These are phyloP conservation scores for Cybosia mesomella DNA, from an alignment of 2,888 invertebrate species.

Conservation along the genomic window DNA sequence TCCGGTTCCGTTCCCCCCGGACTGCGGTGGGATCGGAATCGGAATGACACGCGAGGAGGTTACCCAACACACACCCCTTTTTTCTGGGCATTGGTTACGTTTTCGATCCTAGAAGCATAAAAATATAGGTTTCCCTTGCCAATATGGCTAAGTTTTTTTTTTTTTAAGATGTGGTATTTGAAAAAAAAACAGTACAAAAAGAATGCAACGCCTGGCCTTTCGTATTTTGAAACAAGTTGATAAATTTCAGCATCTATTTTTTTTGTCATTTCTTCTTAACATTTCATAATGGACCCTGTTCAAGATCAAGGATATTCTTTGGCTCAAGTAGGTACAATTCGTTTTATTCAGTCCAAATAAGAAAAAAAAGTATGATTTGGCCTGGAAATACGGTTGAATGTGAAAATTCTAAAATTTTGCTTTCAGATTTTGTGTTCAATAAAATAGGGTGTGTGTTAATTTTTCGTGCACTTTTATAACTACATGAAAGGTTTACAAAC, in stretches of 20 bases:
- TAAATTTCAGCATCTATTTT: constrained; percentile 3
- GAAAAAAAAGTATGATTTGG: neutral
- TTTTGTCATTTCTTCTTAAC: neutral
- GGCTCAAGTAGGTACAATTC: constrained; percentile 1
- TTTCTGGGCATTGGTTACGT: no score
- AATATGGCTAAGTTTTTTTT: neutral
- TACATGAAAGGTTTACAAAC: no score
- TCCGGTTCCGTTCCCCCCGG: no score
- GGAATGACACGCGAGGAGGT: no score
- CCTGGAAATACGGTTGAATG: neutral
- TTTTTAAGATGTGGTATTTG: neutral
- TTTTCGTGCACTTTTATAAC: neutral
- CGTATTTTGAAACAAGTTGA: constrained; percentile 1
- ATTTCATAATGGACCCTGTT: neutral
- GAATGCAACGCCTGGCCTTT: neutral
- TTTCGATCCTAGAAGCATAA: no score
- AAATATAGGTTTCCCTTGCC: neutral
- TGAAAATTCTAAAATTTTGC: no score
- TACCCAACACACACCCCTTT: no score
- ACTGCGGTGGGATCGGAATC: no score
- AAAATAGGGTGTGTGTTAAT: neutral
- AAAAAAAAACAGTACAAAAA: neutral
- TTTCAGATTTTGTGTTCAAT: no score
- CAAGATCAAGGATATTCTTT: neutral
- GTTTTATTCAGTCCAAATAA: neutral